A percentile compares a stretch with the other conserved stretches of the same genome.
phyloP scores from a whole-genome alignment of 2,888 invertebrate species.

The Tetramorium bicarinatum region DNA sequence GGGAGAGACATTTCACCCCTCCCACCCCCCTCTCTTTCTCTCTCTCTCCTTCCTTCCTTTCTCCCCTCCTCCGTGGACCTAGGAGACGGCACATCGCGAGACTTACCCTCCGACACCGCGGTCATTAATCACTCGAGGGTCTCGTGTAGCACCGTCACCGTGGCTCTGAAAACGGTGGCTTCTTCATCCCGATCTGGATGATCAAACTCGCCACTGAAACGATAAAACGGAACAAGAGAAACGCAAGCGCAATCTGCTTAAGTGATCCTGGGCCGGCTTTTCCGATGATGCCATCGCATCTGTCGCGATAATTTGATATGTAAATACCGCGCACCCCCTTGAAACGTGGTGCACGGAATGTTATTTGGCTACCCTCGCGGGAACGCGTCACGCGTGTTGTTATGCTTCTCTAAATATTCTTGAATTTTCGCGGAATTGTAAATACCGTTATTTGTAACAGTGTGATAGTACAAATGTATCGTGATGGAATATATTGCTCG shows the following conservation, averaged over 20 bases:
- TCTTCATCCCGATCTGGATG: constrained; percentile 66
- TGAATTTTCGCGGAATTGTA: constrained; percentile 7
- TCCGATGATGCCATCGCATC: constrained; percentile 21
- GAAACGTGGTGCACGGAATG: constrained; percentile 12
- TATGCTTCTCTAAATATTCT: constrained; percentile 4
- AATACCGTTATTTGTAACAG: neutral
- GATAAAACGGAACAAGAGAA: constrained; percentile 60
- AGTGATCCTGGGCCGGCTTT: constrained; percentile 69
- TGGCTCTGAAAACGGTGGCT: constrained; percentile 73
- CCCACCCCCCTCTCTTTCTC: neutral
- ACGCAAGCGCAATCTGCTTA: constrained; percentile 82
- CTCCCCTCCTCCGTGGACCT: constrained; percentile 49
- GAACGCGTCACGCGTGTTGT: neutral
- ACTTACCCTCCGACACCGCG: constrained; percentile 78
- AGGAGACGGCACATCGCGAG: constrained; percentile 75
- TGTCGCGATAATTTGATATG: constrained; percentile 49
- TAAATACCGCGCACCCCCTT: constrained; percentile 4
- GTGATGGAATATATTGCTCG: neutral
- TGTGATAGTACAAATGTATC: neutral
- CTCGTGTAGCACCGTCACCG: constrained; percentile 71
- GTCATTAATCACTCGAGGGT: constrained; percentile 83
- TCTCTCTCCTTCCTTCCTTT: neutral
- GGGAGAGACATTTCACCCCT: constrained; percentile 52
- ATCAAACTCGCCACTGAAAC: constrained; percentile 57
- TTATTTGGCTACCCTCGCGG: neutral